A percentile compares a stretch with the other conserved stretches of the same genome.
Evolutionary conservation across 1,140 invertebrate species (phyloP).

Genomic region (Coboldia fuscipes): DNA sequence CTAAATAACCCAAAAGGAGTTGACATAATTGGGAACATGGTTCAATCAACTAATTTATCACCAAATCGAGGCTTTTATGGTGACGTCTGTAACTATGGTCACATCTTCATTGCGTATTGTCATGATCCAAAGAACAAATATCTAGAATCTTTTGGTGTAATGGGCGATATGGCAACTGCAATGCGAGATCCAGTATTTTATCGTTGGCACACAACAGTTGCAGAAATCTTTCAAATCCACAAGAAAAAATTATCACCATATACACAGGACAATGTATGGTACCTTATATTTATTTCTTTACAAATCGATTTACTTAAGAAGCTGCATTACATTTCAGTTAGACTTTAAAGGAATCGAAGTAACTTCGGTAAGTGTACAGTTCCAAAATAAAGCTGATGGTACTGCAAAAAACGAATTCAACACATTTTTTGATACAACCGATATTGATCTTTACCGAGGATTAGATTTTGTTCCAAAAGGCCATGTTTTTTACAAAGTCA

Average conservation of each 20-base stretch:
- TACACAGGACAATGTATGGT: slow-evolving; percentile 4
- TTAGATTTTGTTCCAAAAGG: slow-evolving; percentile 26
- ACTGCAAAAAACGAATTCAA: slow-evolving; percentile 20
- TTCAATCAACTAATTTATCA: slow-evolving; percentile 27
- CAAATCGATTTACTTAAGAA: neutral
- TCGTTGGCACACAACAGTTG: slow-evolving; percentile 19
- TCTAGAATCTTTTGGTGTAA: slow-evolving; percentile 10
- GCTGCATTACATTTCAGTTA: neutral
- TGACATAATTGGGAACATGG: slow-evolving; percentile 30
- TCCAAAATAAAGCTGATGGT: slow-evolving; percentile 16
- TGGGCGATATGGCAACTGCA: slow-evolving; percentile 14
- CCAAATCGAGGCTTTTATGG: slow-evolving; percentile 30
- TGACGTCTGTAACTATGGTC: slow-evolving; percentile 32
- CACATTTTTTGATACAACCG: slow-evolving; percentile 26
- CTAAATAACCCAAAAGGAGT: slow-evolving; percentile 27
- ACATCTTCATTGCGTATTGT: slow-evolving; percentile 13
- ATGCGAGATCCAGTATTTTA: slow-evolving; percentile 22
- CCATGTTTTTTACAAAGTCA: slow-evolving; percentile 20
- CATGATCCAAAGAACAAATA: slow-evolving; percentile 16
- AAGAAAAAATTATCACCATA: slow-evolving; percentile 12
- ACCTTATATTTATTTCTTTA: no score
- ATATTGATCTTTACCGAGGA: slow-evolving; percentile 26
- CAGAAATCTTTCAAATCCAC: slow-evolving; percentile 13
- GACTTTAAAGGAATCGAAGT: neutral
- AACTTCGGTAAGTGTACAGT: neutral